Base-by-base conservation (phyloP, 2,797 vertebrate species). In the Pantherophis alleghaniensis region DNA sequence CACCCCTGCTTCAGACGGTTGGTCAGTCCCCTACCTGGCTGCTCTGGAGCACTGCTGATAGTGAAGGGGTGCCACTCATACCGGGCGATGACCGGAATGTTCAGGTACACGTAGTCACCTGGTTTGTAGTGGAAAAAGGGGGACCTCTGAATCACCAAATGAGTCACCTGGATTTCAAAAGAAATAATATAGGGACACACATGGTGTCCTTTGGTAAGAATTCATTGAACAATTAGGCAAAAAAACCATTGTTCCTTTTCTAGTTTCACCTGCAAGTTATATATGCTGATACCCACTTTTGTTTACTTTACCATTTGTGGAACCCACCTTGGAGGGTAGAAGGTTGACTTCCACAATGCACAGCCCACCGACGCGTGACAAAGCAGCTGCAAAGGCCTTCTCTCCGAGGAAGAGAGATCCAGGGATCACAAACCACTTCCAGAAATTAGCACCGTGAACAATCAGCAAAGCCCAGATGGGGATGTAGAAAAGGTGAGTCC, bases 11-110 rank as follows among this genome's bases (percentile, higher is more conserved):
- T 20, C 14, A 18, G 51, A 55, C 1, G 0, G 51, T 9, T 1
- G 0, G 5, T 87, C 86, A 42, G 42, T 4, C 12, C 0, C 37
- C 0, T 96, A 99, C 98, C 98, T 95, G 97, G 96, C 96, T 99
- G 98, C 96, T 99, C 99, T 0, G 99, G 99, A 0, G 99, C 98
- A 0, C 99, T 99, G 98, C 99, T 99, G 97, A 99, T 99, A 95
- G 98, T 99, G 96, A 99, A 99, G 0, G 98, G 99, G 4, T 99
- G 99, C 99, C 99, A 99, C 96, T 99, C 98, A 0, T 98, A 98
- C 96, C 98, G 98, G 24, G 98, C 98, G 0, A 99, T 98, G 93
- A 95, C 97, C 0, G 99, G 98, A 86, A 99, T 95, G 97, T 99
- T 99, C 95, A 99, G 97, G 95, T 98, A 99, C 42, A 99, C 51